These are phyloP conservation scores for Helarctos malayanus DNA, from an alignment of 2,797 vertebrate genomes.

Conservation along the genomic window DNA sequence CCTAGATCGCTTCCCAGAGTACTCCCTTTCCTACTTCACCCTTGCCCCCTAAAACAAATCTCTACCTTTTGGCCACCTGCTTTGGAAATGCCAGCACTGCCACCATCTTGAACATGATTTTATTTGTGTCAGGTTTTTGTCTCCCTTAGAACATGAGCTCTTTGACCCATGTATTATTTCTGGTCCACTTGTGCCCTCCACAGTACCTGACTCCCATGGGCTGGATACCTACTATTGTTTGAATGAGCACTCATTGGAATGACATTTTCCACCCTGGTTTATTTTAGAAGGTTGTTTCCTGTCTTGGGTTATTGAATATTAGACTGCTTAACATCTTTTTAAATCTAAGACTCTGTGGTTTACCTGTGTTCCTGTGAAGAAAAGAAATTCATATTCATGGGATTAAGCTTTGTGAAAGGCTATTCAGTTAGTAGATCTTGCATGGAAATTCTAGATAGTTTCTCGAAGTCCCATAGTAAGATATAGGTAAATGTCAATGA, in stretches of 20 bases:
- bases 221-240: not conserved
- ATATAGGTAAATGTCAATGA: not conserved
- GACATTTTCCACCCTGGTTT: not conserved
- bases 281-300: conserved; percentile 24
- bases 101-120: not conserved
- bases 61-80: not conserved
- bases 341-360: conserved; percentile 7
- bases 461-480: not conserved
- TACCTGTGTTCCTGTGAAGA: conserved; percentile 11
- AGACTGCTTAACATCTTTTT: not conserved
- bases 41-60: not conserved
- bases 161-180: not conserved
- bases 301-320: not conserved
- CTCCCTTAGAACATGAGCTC: not conserved
- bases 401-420: not conserved
- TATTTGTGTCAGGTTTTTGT: conserved; percentile 1
- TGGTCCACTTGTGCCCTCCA: not conserved
- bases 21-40: not conserved
- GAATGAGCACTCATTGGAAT: not conserved
- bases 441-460: not conserved
- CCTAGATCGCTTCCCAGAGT: not conserved
- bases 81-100: conserved; percentile 20
- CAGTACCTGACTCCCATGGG: not conserved
- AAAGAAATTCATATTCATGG: not conserved
- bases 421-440: not conserved